These are phyloP conservation scores for Microplitis demolitor DNA, from an alignment of 1,140 invertebrate species.

Conservation along the genomic window DNA sequence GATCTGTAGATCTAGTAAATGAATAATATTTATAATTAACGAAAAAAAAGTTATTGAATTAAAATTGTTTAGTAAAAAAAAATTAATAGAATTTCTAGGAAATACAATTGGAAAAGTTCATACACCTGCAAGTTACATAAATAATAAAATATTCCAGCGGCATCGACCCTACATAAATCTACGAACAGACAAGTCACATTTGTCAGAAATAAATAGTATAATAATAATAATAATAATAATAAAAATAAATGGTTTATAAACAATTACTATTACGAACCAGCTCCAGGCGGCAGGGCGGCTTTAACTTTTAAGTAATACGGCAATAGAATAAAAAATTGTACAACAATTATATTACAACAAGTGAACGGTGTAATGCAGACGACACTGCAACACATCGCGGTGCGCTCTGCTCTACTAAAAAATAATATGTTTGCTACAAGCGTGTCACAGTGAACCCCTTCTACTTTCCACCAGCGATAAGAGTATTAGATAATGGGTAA, in stretches of 20 bases:
- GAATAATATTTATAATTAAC: background rate
- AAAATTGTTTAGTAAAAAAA: background rate
- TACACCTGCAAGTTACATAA: background rate
- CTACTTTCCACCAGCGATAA: background rate
- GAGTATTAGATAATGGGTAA: background rate
- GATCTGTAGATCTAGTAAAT: background rate
- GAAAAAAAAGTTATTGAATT: background rate
- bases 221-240: background rate
- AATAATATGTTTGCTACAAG: slow-evolving; percentile 2
- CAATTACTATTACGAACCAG: slow-evolving; percentile 39
- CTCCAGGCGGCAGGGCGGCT: slow-evolving; percentile 49
- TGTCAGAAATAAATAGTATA: background rate
- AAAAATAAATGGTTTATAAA: background rate
- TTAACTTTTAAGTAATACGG: slow-evolving; percentile 35
- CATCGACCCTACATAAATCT: slow-evolving; percentile 19
- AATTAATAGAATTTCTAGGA: background rate
- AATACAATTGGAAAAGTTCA: background rate
- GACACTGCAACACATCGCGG: slow-evolving; percentile 48
- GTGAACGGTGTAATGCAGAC: slow-evolving; percentile 33
- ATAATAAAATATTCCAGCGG: slow-evolving; percentile 10
- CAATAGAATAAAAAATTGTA: slow-evolving; percentile 35
- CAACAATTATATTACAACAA: slow-evolving; percentile 31
- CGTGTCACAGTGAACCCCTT: slow-evolving; percentile 15
- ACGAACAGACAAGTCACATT: background rate
- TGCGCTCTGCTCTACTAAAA: slow-evolving; percentile 42